Base-by-base conservation (phyloP, 2,113 vertebrate genomes). In the pig (Sus scrofa) region DNA sequence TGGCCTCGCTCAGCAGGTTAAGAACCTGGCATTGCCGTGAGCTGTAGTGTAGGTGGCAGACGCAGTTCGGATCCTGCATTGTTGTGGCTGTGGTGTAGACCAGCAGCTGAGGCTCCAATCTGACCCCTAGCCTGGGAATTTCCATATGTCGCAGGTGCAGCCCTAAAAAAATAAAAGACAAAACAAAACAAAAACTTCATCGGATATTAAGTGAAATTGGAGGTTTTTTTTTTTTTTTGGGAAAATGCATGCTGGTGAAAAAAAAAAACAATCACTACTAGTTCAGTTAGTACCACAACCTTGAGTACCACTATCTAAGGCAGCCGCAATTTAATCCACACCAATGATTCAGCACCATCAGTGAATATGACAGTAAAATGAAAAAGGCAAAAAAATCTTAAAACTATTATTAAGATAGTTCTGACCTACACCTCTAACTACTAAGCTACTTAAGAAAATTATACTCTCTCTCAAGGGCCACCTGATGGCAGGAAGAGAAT, bases 331-430 rank as follows among this genome's bases (percentile, higher is more conserved):
- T 1, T 70, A 18, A 90, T 71, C 39, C 30, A 78, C 63, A 78
- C 71, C 32, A 30, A 0, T 54, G 58, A 88, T 62, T 82, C 63
- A 65, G 67, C 20, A 56, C 30, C 63, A 70, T 65, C 24, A 91
- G 27, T 79, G 14, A 88, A 89, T 58, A 88, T 22, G 60, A 52
- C 58, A 65, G 52, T 65, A 77, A 91, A 96, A 70, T 22, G 10
- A 74, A 79, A 92, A 95, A 60, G 30, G 62, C 19, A 74, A 58
- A 68, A 56, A 74, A 79, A 68, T 60, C 58, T 85, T 50, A 85
- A 18, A 75, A 63, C 34, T 78, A 70, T 70, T 91, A 93, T 10
- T 81, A 81, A 86, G 85, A 89, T 13, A 86, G 27, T 67, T 95
- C 87, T 89, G 62, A 92, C 8, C 54, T 96, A 67, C 65, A 24